Conservation (phyloP, 2,888 invertebrate genomes). For the Parapristionchus giblindavisi region DNA sequence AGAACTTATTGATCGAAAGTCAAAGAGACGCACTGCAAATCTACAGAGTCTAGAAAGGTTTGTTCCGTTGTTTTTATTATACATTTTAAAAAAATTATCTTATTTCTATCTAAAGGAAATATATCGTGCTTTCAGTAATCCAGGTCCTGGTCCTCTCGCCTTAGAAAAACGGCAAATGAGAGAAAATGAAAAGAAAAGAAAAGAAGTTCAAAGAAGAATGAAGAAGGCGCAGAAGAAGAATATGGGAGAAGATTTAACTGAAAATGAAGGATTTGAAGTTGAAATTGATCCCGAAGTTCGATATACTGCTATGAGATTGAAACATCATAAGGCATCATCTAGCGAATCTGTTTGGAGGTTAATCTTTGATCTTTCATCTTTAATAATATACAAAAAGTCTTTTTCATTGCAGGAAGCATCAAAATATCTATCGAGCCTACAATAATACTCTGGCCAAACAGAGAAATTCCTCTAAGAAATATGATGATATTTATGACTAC, state of each 20-base stretch:
- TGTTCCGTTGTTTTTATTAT: neutral
- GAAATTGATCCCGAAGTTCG: conserved; percentile 18
- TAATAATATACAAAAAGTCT: neutral
- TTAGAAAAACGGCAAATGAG: conserved; percentile 23
- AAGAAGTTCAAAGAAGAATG: too few species aligned
- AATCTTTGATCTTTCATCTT: neutral
- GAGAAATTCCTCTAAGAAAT: too few species aligned
- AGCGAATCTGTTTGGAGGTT: conserved; percentile 24
- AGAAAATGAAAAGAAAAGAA: conserved; percentile 28
- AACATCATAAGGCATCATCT: neutral
- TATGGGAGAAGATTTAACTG: neutral
- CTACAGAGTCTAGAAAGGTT: conserved; percentile 5
- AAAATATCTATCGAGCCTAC: neutral
- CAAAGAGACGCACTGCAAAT: conserved; percentile 11
- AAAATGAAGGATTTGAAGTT: neutral
- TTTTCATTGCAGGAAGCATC: neutral
- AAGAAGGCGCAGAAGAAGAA: neutral
- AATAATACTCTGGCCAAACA: too few species aligned
- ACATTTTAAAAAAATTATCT: too few species aligned
- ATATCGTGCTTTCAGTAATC: conserved; percentile 7
- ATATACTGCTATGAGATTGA: conserved; percentile 13
- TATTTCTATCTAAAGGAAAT: neutral
- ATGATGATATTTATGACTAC: too few species aligned
- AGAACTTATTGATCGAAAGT: conserved; percentile 10
- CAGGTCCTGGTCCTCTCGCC: conserved; percentile 15